Conservation (phyloP, 1,140 invertebrate species). For the Atopsyche davidsoni region DNA sequence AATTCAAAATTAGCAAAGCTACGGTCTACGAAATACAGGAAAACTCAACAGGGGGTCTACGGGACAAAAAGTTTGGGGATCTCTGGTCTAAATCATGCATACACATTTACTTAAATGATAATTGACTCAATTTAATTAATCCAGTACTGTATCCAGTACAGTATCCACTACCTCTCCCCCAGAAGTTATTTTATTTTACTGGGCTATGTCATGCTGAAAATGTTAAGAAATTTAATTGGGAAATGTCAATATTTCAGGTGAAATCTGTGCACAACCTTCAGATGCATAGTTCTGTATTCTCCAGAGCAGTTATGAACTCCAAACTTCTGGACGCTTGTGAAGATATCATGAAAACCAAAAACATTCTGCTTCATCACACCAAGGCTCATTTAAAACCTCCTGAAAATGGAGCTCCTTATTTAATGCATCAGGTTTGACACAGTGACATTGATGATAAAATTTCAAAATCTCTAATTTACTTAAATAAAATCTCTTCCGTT, state of each 20-base stretch:
- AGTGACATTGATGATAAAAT: neutral
- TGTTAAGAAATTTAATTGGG: neutral
- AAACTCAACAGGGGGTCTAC: no score
- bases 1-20: no score
- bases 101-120: neutral
- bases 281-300: slow-evolving; percentile 53
- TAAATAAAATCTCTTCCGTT: neutral
- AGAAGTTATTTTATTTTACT: neutral
- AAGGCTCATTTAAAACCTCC: slow-evolving; percentile 59
- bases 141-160: slow-evolving; percentile 1
- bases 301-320: slow-evolving; percentile 47
- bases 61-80: neutral
- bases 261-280: slow-evolving; percentile 54
- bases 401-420: slow-evolving; percentile 55
- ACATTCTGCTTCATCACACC: slow-evolving; percentile 57
- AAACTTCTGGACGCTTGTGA: slow-evolving; percentile 53
- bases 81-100: neutral
- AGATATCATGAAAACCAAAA: slow-evolving; percentile 51
- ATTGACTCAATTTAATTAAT: neutral
- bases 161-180: neutral
- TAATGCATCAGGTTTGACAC: slow-evolving; percentile 49
- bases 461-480: neutral
- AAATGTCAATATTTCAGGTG: slow-evolving; percentile 35
- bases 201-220: no score
- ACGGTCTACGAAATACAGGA: no score